A percentile compares a stretch with the other conserved stretches of the same genome.
These are phyloP conservation scores for Netelia fuscicornis DNA, from an alignment of 2,888 invertebrate species.

Conservation along the genomic window DNA sequence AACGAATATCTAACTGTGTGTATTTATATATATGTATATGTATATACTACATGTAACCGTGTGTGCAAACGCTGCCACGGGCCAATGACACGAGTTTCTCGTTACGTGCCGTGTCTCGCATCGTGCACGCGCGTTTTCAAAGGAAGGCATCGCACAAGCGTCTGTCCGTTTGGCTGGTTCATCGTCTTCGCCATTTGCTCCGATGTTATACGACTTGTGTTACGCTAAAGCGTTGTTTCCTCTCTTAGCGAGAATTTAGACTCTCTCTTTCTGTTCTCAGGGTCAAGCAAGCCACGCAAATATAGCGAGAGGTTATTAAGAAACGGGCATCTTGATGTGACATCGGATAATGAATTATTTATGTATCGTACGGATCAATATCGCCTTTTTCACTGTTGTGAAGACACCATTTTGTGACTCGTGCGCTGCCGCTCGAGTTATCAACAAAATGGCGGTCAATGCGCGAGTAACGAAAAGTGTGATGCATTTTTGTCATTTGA, in stretches of 20 bases:
- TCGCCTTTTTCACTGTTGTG: no score
- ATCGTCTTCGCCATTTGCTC: conserved; percentile 21
- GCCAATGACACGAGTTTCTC: conserved; percentile 76
- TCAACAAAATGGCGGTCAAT: no score
- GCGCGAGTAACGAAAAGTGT: no score
- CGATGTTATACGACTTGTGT: conserved; percentile 79
- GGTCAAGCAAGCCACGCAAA: conserved; percentile 79
- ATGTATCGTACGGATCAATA: neutral
- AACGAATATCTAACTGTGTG: neutral
- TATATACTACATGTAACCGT: conserved; percentile 23
- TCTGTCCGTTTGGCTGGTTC: conserved; percentile 69
- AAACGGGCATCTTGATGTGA: neutral
- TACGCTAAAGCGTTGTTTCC: conserved; percentile 63
- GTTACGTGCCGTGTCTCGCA: conserved; percentile 35
- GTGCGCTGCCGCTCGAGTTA: no score
- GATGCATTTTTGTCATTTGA: neutral
- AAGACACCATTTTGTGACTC: no score
- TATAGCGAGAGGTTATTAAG: conserved; percentile 62
- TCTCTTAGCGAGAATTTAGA: conserved; percentile 72
- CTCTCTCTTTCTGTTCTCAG: conserved; percentile 71
- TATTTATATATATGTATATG: conserved; percentile 16
- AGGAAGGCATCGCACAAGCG: conserved; percentile 73
- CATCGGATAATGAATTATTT: neutral
- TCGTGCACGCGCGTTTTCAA: conserved; percentile 73
- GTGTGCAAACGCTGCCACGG: conserved; percentile 63